Percentiles rank a stretch among this genome's conserved stretches.
phyloP scores from a whole-genome alignment of 2,113 vertebrate genomes.

The Jacana jacana region DNA sequence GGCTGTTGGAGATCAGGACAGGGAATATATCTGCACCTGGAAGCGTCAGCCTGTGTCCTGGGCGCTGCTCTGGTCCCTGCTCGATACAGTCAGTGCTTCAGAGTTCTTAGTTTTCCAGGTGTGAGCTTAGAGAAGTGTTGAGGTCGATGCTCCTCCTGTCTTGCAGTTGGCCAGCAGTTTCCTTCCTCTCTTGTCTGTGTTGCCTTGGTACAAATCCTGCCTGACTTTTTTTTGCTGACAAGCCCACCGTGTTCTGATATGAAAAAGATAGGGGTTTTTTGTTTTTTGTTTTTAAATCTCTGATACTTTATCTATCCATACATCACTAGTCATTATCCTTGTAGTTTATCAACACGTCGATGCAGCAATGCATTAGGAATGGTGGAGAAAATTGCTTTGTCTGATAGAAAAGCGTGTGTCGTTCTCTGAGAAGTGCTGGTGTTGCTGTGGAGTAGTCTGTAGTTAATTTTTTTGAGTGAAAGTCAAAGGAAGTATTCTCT shows the following conservation, averaged over 20 bases:
- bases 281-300: background rate
- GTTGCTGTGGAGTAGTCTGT: background rate
- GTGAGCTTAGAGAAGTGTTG: background rate
- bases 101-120: background rate
- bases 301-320: background rate
- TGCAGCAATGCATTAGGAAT: background rate
- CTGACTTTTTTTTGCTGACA: background rate
- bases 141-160: background rate
- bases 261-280: background rate
- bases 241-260: background rate
- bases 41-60: background rate
- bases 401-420: background rate
- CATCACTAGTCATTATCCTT: background rate
- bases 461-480: background rate
- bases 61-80: background rate
- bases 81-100: background rate
- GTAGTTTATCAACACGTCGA: background rate
- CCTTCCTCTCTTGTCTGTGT: background rate
- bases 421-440: background rate
- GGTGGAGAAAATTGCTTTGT: background rate
- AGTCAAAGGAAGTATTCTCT: background rate
- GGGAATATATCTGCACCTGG: background rate
- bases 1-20: rapidly evolving
- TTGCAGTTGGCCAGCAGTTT: background rate
- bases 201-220: background rate